Percentiles rank a stretch among this genome's conserved stretches.
Evolutionary conservation across 2,888 invertebrate species (phyloP).

Genomic region (Melipona beecheii): DNA sequence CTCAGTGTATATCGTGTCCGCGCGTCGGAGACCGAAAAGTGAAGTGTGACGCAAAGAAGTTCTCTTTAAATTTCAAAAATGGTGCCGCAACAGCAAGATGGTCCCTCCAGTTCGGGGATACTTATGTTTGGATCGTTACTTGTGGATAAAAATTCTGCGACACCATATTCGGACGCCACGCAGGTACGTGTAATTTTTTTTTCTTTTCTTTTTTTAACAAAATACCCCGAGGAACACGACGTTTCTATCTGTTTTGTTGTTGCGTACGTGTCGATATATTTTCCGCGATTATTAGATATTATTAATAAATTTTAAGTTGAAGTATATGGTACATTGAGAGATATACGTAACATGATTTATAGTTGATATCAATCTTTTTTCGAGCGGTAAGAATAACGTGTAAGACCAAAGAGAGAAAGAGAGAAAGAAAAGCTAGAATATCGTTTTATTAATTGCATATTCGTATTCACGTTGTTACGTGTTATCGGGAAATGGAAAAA

Average conservation of each 20-base stretch:
- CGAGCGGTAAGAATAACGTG: not conserved
- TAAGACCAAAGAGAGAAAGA: not conserved
- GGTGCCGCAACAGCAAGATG: conserved; percentile 91
- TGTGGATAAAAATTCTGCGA: conserved; percentile 95
- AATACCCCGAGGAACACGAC: not conserved
- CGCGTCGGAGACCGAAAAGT: conserved; percentile 34
- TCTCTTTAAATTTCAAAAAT: conserved; percentile 83
- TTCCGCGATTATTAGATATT: not conserved
- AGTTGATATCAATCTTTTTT: too few species aligned
- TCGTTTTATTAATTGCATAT: not conserved
- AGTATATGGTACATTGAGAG: too few species aligned
- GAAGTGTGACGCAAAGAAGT: conserved; percentile 29
- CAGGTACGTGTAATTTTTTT: conserved; percentile 89
- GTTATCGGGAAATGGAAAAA: not conserved
- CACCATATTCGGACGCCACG: conserved; percentile 99
- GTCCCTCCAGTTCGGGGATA: conserved; percentile 87
- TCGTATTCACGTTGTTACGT: not conserved
- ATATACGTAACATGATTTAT: too few species aligned
- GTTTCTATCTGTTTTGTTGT: not conserved
- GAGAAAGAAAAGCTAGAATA: not conserved
- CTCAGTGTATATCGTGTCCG: conserved; percentile 40
- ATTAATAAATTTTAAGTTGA: not conserved
- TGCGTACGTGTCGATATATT: not conserved
- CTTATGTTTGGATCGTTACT: conserved; percentile 95
- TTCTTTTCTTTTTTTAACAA: too few species aligned